Evolutionary conservation across 2,888 invertebrate species (phyloP).

Genomic region (Noctua janthe): DNA sequence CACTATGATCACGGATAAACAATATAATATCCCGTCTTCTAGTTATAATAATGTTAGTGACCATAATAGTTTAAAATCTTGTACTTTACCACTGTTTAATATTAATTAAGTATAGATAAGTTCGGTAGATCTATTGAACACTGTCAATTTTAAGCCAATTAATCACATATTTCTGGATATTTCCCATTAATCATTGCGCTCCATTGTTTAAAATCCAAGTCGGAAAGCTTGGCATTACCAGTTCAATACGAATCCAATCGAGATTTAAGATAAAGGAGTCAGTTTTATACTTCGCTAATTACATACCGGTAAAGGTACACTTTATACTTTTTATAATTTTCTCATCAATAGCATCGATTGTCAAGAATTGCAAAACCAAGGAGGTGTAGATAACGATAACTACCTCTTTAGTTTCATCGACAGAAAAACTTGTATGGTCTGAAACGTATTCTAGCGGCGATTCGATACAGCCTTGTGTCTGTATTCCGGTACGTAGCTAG

Average conservation of each 20-base stretch:
- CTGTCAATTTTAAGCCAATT: neutral
- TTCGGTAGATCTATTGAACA: neutral
- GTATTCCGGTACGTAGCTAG: constrained; percentile 62
- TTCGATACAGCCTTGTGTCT: constrained; percentile 73
- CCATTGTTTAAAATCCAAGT: constrained; percentile 61
- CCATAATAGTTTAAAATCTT: too few relatives aligned
- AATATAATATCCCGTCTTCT: too few relatives aligned
- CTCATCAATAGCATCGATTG: constrained; percentile 16
- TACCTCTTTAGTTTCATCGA: constrained; percentile 31
- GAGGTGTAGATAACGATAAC: constrained; percentile 22
- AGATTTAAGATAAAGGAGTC: constrained; percentile 59
- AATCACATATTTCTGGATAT: constrained; percentile 34
- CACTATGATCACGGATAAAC: too few relatives aligned
- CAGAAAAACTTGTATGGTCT: constrained; percentile 58
- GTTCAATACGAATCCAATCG: constrained; percentile 51
- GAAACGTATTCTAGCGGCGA: constrained; percentile 58
- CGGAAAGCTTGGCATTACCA: constrained; percentile 46
- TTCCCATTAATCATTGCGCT: constrained; percentile 29
- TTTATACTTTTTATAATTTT: constrained; percentile 17
- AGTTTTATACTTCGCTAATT: constrained; percentile 45
- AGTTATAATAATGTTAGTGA: too few relatives aligned
- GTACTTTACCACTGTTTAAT: neutral
- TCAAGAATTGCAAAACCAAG: constrained; percentile 34
- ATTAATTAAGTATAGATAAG: neutral
- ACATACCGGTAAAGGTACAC: constrained; percentile 6